These are phyloP conservation scores for Dendroctonus ponderosae DNA, from an alignment of 1,140 invertebrate species.

Conservation along the genomic window DNA sequence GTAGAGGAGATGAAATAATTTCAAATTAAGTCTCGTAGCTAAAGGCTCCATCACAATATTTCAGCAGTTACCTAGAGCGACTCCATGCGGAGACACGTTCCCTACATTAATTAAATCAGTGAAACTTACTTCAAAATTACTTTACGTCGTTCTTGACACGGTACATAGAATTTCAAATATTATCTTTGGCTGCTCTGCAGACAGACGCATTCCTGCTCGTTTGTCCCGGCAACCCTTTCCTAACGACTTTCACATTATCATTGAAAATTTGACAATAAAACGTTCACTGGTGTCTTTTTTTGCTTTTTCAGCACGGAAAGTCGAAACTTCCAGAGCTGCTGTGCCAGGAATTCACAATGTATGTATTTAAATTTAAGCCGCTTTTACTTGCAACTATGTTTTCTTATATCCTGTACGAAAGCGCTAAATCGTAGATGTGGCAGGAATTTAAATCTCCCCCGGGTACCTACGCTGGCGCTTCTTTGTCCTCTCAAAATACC, in stretches of 20 bases:
- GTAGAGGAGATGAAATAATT: slow-evolving; percentile 10
- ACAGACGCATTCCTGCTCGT: background rate
- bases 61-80: background rate
- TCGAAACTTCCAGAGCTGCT: slow-evolving; percentile 7
- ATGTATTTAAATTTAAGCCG: slow-evolving; percentile 12
- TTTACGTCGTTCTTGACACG: slow-evolving; percentile 11
- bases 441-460: background rate
- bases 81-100: slow-evolving; percentile 9
- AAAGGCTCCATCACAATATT: slow-evolving; percentile 15
- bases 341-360: slow-evolving; percentile 7
- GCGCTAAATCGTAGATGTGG: slow-evolving; percentile 6
- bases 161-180: slow-evolving; percentile 1
- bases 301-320: slow-evolving; percentile 1
- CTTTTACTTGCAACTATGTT: slow-evolving; percentile 8
- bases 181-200: background rate
- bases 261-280: slow-evolving; percentile 8
- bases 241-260: background rate
- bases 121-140: slow-evolving; percentile 22
- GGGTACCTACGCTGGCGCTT: too few relatives aligned
- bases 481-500: background rate
- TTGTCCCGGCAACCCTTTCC: background rate
- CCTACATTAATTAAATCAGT: slow-evolving; percentile 19
- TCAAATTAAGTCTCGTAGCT: slow-evolving; percentile 10
- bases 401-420: slow-evolving; percentile 6
- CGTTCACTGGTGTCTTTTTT: background rate